These are phyloP conservation scores for Drosophila greeni DNA, from an alignment of 2,888 invertebrate species.

Conservation along the genomic window DNA sequence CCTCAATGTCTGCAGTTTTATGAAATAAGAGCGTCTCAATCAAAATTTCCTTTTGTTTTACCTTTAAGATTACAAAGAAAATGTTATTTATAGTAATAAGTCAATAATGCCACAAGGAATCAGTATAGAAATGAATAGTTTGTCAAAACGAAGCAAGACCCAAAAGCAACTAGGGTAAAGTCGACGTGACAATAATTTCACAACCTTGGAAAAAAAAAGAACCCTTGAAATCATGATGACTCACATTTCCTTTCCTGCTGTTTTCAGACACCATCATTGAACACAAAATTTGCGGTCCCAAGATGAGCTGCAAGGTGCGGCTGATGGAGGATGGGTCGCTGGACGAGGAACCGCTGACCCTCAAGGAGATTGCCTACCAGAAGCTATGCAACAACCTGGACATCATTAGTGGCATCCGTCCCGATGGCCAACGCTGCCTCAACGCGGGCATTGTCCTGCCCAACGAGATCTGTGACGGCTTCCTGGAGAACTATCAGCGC, in stretches of 20 bases:
- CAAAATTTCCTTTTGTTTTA: too few relatives aligned
- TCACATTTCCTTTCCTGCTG: neutral
- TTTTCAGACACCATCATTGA: constrained; percentile 21
- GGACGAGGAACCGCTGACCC: constrained; percentile 78
- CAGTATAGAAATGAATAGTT: neutral
- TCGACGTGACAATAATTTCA: neutral
- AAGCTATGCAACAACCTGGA: constrained; percentile 77
- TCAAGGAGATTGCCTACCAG: constrained; percentile 78
- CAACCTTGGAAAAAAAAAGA: neutral
- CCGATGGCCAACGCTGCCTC: constrained; percentile 77
- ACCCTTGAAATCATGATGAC: neutral
- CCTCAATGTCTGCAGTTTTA: too few relatives aligned
- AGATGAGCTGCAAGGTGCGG: constrained; percentile 79
- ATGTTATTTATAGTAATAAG: too few relatives aligned
- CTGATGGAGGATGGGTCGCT: constrained; percentile 78
- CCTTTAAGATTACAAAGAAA: too few relatives aligned
- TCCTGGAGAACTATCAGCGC: constrained; percentile 78
- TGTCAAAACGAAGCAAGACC: neutral
- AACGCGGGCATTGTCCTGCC: constrained; percentile 83
- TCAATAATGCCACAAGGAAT: too few relatives aligned
- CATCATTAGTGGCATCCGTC: constrained; percentile 71
- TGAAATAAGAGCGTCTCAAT: too few relatives aligned
- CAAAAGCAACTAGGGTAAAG: neutral
- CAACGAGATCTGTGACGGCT: constrained; percentile 85
- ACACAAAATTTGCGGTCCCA: constrained; percentile 28